These are phyloP conservation scores for Drosophila incognita DNA, from an alignment of 2,888 invertebrate species.

Conservation along the genomic window DNA sequence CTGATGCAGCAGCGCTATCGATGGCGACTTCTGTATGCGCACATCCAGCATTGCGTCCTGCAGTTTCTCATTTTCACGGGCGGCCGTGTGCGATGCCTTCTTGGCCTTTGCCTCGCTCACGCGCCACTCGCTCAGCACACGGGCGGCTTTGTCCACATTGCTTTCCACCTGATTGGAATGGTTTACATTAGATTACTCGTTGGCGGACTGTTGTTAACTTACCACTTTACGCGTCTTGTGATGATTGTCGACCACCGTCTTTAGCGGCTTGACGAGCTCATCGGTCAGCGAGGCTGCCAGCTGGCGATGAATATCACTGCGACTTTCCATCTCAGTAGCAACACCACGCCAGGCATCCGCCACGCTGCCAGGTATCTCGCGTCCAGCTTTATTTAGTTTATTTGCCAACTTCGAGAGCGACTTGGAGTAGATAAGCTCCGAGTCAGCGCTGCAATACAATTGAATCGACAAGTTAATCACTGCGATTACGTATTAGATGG, in stretches of 20 bases:
- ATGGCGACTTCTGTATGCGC: conserved; percentile 85
- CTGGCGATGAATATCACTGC: conserved; percentile 95
- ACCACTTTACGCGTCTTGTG: conserved; percentile 90
- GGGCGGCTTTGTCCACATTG: conserved; percentile 93
- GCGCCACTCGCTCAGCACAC: conserved; percentile 93
- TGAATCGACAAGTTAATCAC: not conserved
- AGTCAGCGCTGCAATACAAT: conserved; percentile 90
- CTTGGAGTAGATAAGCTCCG: conserved; percentile 96
- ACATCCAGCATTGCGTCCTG: conserved; percentile 91
- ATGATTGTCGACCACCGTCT: conserved; percentile 89
- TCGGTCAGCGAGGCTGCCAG: conserved; percentile 92
- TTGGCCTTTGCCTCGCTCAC: conserved; percentile 94
- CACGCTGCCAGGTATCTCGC: conserved; percentile 91
- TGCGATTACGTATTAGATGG: not conserved
- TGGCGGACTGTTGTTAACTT: conserved; percentile 54
- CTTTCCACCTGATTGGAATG: conserved; percentile 87
- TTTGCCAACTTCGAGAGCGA: conserved; percentile 93
- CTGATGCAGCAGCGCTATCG: conserved; percentile 84
- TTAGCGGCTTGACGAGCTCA: conserved; percentile 95
- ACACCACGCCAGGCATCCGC: conserved; percentile 96
- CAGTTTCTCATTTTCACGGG: conserved; percentile 95
- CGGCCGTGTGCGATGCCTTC: conserved; percentile 93
- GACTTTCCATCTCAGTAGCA: conserved; percentile 95
- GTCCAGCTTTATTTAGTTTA: conserved; percentile 93
- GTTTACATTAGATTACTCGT: not conserved